Percentiles rank a stretch among this genome's conserved stretches.
These are phyloP conservation scores for Syrista parreyssii DNA, from an alignment of 2,888 invertebrate species.

Conservation along the genomic window DNA sequence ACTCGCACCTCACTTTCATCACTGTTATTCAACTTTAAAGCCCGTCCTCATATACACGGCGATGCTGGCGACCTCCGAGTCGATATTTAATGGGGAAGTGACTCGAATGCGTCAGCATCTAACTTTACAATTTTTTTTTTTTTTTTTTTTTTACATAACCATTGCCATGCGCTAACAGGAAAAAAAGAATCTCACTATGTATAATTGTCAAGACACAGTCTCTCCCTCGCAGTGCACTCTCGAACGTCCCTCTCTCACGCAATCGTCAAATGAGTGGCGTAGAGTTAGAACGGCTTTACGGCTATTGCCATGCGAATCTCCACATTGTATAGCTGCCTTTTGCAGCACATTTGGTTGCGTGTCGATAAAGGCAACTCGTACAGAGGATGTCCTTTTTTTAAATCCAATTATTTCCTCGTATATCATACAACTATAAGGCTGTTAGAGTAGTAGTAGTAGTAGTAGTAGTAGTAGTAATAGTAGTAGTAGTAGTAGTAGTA, in stretches of 20 bases:
- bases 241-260: not conserved
- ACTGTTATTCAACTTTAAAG: not conserved
- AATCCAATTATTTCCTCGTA: slow-evolving; percentile 4
- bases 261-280: slow-evolving; percentile 4
- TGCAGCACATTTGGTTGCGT: slow-evolving; percentile 24
- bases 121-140: not conserved
- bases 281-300: slow-evolving; percentile 9
- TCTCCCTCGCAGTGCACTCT: not conserved
- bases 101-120: not conserved
- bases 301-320: not conserved
- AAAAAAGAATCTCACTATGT: not conserved
- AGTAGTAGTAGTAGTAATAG: too few relatives aligned
- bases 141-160: not conserved
- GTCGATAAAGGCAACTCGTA: slow-evolving; percentile 61
- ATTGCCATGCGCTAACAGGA: not conserved
- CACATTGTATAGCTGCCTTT: not conserved
- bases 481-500: too few relatives aligned
- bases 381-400: slow-evolving; percentile 51
- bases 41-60: not conserved
- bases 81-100: not conserved
- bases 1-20: not conserved
- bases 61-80: not conserved
- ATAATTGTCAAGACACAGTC: not conserved
- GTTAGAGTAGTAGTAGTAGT: slow-evolving; percentile 25
- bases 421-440: slow-evolving; percentile 64